Evolutionary conservation across 2,888 invertebrate species (phyloP).

Genomic region (Drosophila mimetica): DNA sequence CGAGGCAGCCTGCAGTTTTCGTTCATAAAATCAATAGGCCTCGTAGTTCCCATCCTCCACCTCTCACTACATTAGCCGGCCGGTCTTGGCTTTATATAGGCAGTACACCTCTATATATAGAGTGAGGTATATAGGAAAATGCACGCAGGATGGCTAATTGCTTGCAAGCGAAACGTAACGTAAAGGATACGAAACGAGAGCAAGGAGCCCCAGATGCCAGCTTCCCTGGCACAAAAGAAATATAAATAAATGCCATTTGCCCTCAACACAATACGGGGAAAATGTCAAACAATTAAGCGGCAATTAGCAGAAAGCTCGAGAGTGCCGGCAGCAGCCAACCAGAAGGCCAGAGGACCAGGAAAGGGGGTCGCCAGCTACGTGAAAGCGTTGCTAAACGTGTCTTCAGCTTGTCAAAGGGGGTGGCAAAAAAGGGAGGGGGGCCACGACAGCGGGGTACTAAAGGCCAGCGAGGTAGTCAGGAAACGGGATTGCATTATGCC

Average conservation of each 20-base stretch:
- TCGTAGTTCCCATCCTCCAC: slow-evolving; percentile 1
- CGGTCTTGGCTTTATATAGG: slow-evolving; percentile 56
- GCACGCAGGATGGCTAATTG: slow-evolving; percentile 53
- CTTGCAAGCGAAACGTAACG: slow-evolving; percentile 27
- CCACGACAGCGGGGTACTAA: slow-evolving; percentile 21
- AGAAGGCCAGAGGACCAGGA: slow-evolving; percentile 5
- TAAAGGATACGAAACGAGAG: slow-evolving; percentile 7
- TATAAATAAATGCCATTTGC: slow-evolving; percentile 47
- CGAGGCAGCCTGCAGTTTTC: slow-evolving; percentile 51
- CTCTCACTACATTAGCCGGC: slow-evolving; percentile 53
- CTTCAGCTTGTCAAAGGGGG: slow-evolving; percentile 59
- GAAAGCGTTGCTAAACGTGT: slow-evolving; percentile 72
- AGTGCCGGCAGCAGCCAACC: slow-evolving; percentile 13
- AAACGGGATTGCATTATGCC: slow-evolving; percentile 41
- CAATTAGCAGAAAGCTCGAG: slow-evolving; percentile 71
- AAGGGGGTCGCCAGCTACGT: slow-evolving; percentile 45
- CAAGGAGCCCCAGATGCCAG: slow-evolving; percentile 15
- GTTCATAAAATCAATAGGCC: slow-evolving; percentile 77
- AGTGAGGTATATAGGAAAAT: background rate
- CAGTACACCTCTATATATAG: slow-evolving; percentile 30
- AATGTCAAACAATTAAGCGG: slow-evolving; percentile 79
- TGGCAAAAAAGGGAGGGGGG: slow-evolving; percentile 33
- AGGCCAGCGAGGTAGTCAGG: slow-evolving; percentile 22
- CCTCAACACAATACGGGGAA: slow-evolving; percentile 39
- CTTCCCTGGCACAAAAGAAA: slow-evolving; percentile 38